Percentiles rank a stretch among this genome's conserved stretches.
These are phyloP conservation scores for Egretta garzetta DNA, from an alignment of 2,113 vertebrate species.

Conservation along the genomic window DNA sequence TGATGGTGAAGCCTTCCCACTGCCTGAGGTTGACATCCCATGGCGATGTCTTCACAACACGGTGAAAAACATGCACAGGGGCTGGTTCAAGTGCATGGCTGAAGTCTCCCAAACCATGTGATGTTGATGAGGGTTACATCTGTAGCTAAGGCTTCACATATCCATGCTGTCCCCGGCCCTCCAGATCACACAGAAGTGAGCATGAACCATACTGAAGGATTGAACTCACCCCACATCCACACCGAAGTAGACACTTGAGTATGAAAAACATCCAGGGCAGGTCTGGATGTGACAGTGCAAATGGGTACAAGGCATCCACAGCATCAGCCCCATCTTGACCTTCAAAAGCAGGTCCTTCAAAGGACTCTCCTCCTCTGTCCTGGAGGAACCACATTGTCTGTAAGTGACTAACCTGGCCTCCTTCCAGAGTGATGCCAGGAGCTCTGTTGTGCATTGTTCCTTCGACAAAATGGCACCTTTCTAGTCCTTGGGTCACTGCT, in stretches of 20 bases:
- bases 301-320: background rate
- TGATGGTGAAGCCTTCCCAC: background rate
- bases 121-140: background rate
- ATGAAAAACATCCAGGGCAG: background rate
- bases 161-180: background rate
- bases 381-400: background rate
- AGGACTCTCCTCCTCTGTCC: background rate
- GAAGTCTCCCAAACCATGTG: background rate
- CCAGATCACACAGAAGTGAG: background rate
- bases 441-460: background rate
- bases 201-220: rapidly evolving
- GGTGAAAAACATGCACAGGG: background rate
- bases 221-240: background rate
- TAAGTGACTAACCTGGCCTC: background rate
- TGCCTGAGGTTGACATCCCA: background rate
- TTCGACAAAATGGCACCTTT: background rate
- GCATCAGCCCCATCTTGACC: background rate
- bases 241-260: background rate
- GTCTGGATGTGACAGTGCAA: background rate
- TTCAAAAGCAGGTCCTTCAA: background rate
- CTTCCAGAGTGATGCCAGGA: background rate
- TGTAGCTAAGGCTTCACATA: background rate
- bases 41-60: rapidly evolving
- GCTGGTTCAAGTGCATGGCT: background rate
- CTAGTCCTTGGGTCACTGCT: background rate